Percentiles rank a stretch among this genome's conserved stretches.
Conservation (phyloP, 92 coral and sea anemone genomes). For the Plumapathes pennacea region DNA sequence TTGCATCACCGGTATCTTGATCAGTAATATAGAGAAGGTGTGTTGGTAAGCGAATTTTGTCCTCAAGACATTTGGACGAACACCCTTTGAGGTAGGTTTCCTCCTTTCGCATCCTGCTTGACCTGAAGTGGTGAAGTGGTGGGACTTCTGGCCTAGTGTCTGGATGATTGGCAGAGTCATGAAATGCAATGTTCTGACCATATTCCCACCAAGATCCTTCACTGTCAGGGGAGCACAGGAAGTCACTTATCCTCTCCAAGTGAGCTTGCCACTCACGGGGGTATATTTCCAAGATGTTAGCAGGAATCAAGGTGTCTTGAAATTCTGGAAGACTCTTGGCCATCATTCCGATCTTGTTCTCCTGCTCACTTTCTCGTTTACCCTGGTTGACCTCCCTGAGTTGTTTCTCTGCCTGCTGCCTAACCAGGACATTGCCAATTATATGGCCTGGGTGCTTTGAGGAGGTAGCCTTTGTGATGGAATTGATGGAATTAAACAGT, state of each 20-base stretch:
- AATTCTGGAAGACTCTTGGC: constrained; percentile 18
- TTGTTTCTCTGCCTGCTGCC: constrained; percentile 28
- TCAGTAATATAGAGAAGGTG: background rate
- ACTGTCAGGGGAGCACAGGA: constrained; percentile 33
- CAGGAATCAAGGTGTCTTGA: constrained; percentile 24
- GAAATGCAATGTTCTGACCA: constrained; percentile 36
- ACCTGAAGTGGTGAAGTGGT: constrained; percentile 48
- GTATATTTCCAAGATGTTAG: background rate
- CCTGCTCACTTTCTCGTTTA: constrained; percentile 2
- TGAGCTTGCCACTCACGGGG: constrained; percentile 62
- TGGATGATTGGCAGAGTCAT: background rate
- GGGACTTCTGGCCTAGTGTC: constrained; percentile 18
- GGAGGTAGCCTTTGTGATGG: constrained; percentile 43
- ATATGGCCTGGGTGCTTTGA: constrained; percentile 44
- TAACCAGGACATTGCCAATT: constrained; percentile 40
- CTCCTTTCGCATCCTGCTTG: constrained; percentile 24
- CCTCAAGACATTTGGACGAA: constrained; percentile 15
- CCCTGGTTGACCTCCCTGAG: background rate
- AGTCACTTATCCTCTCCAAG: constrained; percentile 34
- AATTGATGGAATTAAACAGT: constrained; percentile 29
- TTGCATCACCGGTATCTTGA: background rate
- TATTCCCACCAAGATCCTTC: constrained; percentile 34
- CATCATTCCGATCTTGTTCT: constrained; percentile 1
- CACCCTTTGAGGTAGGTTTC: constrained; percentile 28
- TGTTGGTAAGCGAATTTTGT: constrained; percentile 4